Conservation (phyloP, 2,888 invertebrate genomes). For the Oligia latruncula region DNA sequence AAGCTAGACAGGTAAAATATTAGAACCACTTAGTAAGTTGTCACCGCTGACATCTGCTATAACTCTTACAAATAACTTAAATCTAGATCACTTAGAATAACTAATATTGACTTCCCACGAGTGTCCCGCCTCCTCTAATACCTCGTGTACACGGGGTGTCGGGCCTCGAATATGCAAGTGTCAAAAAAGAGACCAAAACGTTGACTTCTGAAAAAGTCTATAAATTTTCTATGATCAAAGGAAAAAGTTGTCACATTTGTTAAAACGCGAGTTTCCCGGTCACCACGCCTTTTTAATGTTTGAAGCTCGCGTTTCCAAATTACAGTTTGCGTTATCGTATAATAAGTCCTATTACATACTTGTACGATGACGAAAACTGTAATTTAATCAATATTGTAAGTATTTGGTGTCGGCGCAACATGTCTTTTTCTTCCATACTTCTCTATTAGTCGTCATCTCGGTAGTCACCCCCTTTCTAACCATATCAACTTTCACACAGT, state of each 20-base stretch:
- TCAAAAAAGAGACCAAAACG: too few relatives aligned
- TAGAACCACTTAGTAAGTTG: slow-evolving; percentile 47
- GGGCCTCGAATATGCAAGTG: too few relatives aligned
- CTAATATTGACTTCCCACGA: slow-evolving; percentile 56
- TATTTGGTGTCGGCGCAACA: too few relatives aligned
- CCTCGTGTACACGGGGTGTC: neutral
- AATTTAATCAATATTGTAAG: too few relatives aligned
- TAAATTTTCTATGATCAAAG: neutral
- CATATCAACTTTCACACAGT: too few relatives aligned
- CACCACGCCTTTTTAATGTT: neutral
- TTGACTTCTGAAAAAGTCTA: neutral
- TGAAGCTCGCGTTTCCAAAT: neutral
- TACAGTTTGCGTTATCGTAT: neutral
- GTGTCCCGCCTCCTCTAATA: neutral
- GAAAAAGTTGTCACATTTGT: neutral
- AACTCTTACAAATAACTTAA: slow-evolving; percentile 49
- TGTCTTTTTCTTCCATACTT: too few relatives aligned
- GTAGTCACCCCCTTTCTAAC: too few relatives aligned
- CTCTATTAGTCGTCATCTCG: too few relatives aligned
- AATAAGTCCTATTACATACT: neutral
- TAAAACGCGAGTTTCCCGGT: neutral
- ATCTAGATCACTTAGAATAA: slow-evolving; percentile 55
- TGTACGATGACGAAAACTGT: too few relatives aligned
- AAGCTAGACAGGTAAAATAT: slow-evolving; percentile 27
- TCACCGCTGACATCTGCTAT: slow-evolving; percentile 47